These are phyloP conservation scores for Heliornis fulica DNA, from an alignment of 2,113 vertebrate genomes.

Conservation along the genomic window DNA sequence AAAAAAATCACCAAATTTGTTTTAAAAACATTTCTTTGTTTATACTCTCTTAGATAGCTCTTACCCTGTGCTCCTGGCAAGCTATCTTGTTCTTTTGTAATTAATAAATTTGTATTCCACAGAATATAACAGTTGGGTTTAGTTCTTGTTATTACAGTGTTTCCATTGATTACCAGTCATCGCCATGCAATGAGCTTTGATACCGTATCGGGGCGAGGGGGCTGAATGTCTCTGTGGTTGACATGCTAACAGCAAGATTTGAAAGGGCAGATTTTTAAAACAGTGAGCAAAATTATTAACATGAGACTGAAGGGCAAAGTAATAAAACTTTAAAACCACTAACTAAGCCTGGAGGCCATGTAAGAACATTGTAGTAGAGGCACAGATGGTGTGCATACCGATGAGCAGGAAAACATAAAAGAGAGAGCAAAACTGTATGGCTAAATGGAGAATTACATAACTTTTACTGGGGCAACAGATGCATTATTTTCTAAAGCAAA, in stretches of 20 bases:
- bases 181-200: neutral
- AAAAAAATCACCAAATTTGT: neutral
- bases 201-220: neutral
- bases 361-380: constrained; percentile 17
- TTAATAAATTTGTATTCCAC: neutral
- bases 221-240: neutral
- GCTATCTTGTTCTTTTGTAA: neutral
- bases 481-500: constrained; percentile 18
- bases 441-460: constrained; percentile 20
- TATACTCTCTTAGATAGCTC: neutral
- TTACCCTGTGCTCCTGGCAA: neutral
- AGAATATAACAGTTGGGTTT: neutral
- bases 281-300: constrained; percentile 37
- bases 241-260: neutral
- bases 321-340: constrained; percentile 57
- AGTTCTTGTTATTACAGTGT: neutral
- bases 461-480: constrained; percentile 8
- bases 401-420: constrained; percentile 27
- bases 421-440: neutral
- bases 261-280: constrained; percentile 36
- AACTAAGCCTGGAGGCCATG: constrained; percentile 42
- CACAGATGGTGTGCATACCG: constrained; percentile 51
- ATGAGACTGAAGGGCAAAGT: constrained; percentile 48
- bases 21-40: neutral
- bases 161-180: neutral